Conservation (phyloP, 2,113 vertebrate genomes). For the Acrocephalus kingi region DNA sequence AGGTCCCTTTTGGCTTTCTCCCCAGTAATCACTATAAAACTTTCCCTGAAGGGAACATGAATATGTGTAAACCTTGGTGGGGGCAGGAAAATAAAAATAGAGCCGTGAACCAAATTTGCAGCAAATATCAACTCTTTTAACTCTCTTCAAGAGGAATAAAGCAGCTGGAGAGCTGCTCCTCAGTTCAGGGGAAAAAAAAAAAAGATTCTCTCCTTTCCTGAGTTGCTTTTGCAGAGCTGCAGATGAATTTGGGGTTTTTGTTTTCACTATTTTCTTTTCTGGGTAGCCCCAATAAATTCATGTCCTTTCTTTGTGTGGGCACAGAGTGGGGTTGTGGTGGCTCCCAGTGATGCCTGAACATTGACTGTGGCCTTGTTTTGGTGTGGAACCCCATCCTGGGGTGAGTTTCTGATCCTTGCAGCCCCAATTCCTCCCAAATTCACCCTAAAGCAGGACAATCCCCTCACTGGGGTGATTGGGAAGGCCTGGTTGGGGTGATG, state of each 20-base stretch:
- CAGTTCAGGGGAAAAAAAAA: neutral
- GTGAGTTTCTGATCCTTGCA: neutral
- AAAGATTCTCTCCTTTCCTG: neutral
- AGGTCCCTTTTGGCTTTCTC: neutral
- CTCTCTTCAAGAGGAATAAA: neutral
- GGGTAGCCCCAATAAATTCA: fast-evolving
- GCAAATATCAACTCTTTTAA: neutral
- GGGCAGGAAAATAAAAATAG: neutral
- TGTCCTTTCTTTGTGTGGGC: neutral
- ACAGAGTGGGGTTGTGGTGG: neutral
- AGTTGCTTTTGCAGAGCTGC: neutral
- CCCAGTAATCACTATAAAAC: neutral
- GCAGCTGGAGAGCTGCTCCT: no score
- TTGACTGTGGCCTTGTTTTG: neutral
- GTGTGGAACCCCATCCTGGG: neutral
- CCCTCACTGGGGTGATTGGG: neutral
- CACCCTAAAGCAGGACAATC: neutral
- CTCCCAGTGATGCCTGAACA: neutral
- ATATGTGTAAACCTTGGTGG: neutral
- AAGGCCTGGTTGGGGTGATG: neutral
- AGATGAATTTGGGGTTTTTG: neutral
- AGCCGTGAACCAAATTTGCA: neutral
- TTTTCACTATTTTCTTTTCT: neutral
- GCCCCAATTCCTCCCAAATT: neutral
- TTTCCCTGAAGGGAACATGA: neutral